Conservation (phyloP, 2,113 vertebrate genomes). For the Chionomys nivalis region DNA sequence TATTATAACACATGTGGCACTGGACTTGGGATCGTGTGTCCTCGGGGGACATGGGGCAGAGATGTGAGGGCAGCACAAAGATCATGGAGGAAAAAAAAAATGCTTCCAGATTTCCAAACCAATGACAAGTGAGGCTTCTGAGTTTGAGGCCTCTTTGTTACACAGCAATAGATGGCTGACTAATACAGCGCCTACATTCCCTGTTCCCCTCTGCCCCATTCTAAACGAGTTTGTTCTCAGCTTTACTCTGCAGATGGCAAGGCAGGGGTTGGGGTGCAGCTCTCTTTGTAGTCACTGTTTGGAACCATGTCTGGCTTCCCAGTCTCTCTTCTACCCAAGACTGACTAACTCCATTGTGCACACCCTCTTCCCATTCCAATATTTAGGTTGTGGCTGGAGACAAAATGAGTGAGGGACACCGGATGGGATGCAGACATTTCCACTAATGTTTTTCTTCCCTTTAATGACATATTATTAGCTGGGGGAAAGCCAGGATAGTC, state of each 20-base stretch:
- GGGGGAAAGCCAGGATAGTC: fast-evolving
- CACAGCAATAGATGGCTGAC: neutral
- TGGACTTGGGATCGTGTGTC: too few relatives aligned
- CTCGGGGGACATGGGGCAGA: neutral
- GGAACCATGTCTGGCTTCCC: too few relatives aligned
- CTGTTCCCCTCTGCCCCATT: too few relatives aligned
- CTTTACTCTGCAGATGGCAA: neutral
- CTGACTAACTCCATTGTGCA: fast-evolving
- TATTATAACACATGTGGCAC: neutral
- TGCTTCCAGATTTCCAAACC: too few relatives aligned
- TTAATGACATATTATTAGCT: neutral
- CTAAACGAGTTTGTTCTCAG: too few relatives aligned
- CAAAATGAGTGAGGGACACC: too few relatives aligned
- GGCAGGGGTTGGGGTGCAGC: neutral
- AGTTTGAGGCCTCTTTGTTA: neutral
- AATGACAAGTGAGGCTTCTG: neutral
- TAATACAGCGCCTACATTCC: fast-evolving
- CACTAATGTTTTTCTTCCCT: fast-evolving
- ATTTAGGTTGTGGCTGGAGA: neutral
- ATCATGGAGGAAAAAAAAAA: neutral
- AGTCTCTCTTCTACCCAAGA: neutral
- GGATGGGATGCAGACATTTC: fast-evolving
- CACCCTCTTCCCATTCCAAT: fast-evolving
- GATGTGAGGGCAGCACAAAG: neutral
- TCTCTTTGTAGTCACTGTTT: neutral